Evolutionary conservation across 2,797 vertebrate genomes (phyloP).

Genomic region (Enteromius viviparus): DNA sequence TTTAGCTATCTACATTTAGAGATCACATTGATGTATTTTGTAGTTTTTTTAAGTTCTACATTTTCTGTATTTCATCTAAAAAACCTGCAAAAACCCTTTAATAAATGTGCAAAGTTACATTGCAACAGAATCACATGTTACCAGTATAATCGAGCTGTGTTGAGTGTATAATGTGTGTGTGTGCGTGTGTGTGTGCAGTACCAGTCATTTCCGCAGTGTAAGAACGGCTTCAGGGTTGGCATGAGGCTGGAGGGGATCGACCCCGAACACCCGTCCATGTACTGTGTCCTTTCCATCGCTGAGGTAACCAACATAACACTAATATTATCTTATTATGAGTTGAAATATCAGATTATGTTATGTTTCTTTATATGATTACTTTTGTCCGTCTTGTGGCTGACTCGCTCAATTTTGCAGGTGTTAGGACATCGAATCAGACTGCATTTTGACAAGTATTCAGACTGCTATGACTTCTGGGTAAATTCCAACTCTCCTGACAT

Average conservation of each 20-base stretch:
- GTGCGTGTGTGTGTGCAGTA: conserved; percentile 66
- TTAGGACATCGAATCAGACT: conserved; percentile 85
- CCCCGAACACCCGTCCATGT: conserved; percentile 83
- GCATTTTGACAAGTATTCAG: conserved; percentile 85
- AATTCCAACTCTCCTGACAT: conserved; percentile 86
- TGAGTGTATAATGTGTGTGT: conserved; percentile 12
- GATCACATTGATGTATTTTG: no score
- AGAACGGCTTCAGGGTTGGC: conserved; percentile 84
- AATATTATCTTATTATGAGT: background rate
- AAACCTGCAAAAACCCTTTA: no score
- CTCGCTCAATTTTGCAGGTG: conserved; percentile 70
- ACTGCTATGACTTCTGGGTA: conserved; percentile 89
- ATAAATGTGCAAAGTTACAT: no score
- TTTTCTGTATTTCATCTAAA: background rate
- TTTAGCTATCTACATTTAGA: no score
- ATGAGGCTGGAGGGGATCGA: conserved; percentile 86
- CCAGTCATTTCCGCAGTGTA: conserved; percentile 84
- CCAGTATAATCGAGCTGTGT: background rate
- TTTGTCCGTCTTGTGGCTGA: background rate
- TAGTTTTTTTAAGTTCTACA: no score
- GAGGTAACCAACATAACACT: conserved; percentile 70
- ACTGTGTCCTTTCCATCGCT: conserved; percentile 81
- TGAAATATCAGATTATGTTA: background rate
- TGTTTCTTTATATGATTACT: background rate
- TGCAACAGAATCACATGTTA: background rate